A percentile compares a stretch with the other conserved stretches of the same genome.
These are phyloP conservation scores for Atrina japonica DNA, from an alignment of 2,888 invertebrate genomes.

Conservation along the genomic window DNA sequence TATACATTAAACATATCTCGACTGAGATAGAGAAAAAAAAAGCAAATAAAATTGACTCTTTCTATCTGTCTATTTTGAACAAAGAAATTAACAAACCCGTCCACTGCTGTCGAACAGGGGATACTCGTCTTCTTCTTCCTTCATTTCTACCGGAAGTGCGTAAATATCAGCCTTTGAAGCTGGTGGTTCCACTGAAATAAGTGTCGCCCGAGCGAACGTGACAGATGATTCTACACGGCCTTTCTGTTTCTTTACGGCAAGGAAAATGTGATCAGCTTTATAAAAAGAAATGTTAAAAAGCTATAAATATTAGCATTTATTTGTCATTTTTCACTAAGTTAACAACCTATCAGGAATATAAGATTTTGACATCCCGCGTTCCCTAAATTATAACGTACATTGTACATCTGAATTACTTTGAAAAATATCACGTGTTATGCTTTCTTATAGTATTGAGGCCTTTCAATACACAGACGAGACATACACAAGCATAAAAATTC, in stretches of 20 bases:
- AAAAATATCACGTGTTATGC: no score
- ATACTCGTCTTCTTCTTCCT: constrained; percentile 53
- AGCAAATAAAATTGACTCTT: not conserved
- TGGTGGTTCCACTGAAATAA: constrained; percentile 63
- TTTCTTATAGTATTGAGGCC: not conserved
- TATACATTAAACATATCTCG: not conserved
- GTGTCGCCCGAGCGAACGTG: constrained; percentile 53
- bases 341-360: not conserved
- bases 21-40: not conserved
- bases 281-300: not conserved
- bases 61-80: no score
- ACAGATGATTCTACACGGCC: constrained; percentile 41
- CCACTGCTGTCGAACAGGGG: constrained; percentile 63
- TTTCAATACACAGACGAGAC: no score
- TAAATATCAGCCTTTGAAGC: constrained; percentile 41
- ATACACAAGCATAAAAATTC: no score
- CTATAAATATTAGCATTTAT: not conserved
- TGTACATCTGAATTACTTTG: no score
- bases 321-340: no score
- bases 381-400: no score
- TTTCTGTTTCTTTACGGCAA: constrained; percentile 60
- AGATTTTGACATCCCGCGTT: no score
- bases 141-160: constrained; percentile 42
- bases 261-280: constrained; percentile 52
- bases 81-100: constrained; percentile 41